phyloP scores from a whole-genome alignment of 64 coral and sea anemone genomes.

The Actinia tenebrosa region DNA sequence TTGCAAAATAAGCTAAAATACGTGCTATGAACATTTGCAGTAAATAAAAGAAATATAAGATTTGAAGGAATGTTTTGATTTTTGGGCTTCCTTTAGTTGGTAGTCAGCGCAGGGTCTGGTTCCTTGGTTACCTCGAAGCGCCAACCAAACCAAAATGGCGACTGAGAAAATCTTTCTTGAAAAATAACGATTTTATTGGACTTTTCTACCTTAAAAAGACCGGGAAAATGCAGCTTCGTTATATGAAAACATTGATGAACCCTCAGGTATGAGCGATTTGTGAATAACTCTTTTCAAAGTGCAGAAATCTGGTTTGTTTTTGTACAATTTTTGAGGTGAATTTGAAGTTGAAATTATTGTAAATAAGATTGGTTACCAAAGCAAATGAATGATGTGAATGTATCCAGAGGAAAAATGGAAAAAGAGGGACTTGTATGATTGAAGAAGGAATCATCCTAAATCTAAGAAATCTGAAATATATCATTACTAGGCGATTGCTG shows the following conservation, averaged over 20 bases:
- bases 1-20: neutral
- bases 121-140: conserved; percentile 50
- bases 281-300: neutral
- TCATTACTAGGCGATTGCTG: neutral
- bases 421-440: neutral
- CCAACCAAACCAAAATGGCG: conserved; percentile 54
- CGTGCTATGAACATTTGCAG: too few relatives aligned
- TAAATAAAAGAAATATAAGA: too few relatives aligned
- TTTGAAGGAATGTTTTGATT: conserved; percentile 2
- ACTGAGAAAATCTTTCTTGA: conserved; percentile 11
- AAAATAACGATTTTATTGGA: neutral
- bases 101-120: conserved; percentile 14
- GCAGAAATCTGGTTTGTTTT: neutral
- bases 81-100: conserved; percentile 6
- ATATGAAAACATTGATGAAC: conserved; percentile 94
- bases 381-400: neutral
- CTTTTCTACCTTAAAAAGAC: neutral
- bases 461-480: neutral
- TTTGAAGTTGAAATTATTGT: neutral
- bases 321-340: neutral
- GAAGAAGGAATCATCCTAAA: neutral
- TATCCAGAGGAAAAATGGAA: neutral
- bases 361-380: conserved; percentile 2
- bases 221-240: conserved; percentile 88
- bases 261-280: conserved; percentile 66